Conservation (phyloP, 2,888 invertebrate genomes). For the Neoscelio sp. region DNA sequence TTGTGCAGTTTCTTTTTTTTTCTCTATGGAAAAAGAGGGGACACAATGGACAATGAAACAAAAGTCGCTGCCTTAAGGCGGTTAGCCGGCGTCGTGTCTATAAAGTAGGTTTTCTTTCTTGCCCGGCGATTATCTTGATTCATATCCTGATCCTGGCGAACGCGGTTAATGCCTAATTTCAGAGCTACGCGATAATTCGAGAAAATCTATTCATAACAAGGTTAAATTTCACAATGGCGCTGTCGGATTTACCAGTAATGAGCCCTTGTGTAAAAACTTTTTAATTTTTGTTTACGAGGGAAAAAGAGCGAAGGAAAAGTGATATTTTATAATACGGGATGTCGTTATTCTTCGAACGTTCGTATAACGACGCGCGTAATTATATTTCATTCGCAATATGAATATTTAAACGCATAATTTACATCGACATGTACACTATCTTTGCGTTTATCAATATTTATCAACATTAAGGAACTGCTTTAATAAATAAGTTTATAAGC, state of each 20-base stretch:
- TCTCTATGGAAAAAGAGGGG: slow-evolving; percentile 17
- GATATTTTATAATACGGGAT: too few relatives aligned
- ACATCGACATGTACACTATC: too few relatives aligned
- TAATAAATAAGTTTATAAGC: too few relatives aligned
- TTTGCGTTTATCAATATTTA: too few relatives aligned
- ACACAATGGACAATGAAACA: slow-evolving; percentile 55
- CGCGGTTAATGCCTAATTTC: slow-evolving; percentile 26
- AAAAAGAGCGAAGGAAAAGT: not conserved
- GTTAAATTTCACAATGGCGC: slow-evolving; percentile 30
- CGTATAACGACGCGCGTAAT: too few relatives aligned
- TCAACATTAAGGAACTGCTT: too few relatives aligned
- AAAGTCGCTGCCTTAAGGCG: slow-evolving; percentile 57
- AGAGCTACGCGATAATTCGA: slow-evolving; percentile 7
- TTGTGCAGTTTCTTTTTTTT: slow-evolving; percentile 39
- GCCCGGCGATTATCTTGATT: slow-evolving; percentile 41
- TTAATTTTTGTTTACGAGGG: not conserved
- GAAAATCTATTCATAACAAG: slow-evolving; percentile 14
- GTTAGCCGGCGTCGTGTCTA: slow-evolving; percentile 18
- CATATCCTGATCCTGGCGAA: slow-evolving; percentile 21
- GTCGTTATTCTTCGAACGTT: too few relatives aligned
- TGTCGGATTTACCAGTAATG: slow-evolving; percentile 1
- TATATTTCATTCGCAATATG: too few relatives aligned
- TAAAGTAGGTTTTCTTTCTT: slow-evolving; percentile 33
- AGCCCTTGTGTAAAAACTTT: too few relatives aligned
- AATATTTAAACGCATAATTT: too few relatives aligned